A percentile compares a stretch with the other conserved stretches of the same genome.
Conservation (phyloP, 2,113 vertebrate genomes). For the Macheiramphus alcinus region DNA sequence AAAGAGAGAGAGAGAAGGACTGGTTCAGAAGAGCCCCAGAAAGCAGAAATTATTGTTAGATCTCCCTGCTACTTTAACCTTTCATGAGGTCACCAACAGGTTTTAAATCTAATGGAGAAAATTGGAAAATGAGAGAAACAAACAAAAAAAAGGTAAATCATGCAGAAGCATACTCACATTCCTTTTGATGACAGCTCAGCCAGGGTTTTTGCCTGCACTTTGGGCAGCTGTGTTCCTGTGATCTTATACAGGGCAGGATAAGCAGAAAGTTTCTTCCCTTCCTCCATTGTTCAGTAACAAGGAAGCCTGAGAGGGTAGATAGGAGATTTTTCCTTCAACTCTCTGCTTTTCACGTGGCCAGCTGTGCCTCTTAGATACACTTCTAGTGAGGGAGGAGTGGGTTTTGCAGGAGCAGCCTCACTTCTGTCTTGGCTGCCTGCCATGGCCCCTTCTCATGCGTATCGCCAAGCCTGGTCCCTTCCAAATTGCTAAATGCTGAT, state of each 20-base stretch:
- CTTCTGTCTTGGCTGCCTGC: neutral
- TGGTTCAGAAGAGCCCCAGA: neutral
- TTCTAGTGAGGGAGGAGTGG: neutral
- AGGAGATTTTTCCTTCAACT: neutral
- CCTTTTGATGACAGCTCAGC: neutral
- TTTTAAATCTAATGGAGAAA: neutral
- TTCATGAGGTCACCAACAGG: neutral
- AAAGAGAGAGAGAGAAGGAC: neutral
- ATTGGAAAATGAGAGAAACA: neutral
- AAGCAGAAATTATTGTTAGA: neutral
- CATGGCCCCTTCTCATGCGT: rapidly evolving
- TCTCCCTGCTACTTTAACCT: neutral
- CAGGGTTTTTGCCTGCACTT: neutral
- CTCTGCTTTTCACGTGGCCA: neutral
- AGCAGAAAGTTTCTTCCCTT: neutral
- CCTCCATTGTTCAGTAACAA: too few relatives aligned
- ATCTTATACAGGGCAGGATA: neutral
- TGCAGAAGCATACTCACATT: neutral
- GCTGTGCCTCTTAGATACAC: neutral
- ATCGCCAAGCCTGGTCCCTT: neutral
- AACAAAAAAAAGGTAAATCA: neutral
- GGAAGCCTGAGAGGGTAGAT: neutral
- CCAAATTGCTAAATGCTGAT: rapidly evolving
- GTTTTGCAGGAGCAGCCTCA: neutral
- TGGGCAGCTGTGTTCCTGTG: neutral